Evolutionary conservation across 2,888 invertebrate genomes (phyloP), one percentile per base, ranked within the genome.

Genomic region (Megaustenia siamemsis): DNA sequence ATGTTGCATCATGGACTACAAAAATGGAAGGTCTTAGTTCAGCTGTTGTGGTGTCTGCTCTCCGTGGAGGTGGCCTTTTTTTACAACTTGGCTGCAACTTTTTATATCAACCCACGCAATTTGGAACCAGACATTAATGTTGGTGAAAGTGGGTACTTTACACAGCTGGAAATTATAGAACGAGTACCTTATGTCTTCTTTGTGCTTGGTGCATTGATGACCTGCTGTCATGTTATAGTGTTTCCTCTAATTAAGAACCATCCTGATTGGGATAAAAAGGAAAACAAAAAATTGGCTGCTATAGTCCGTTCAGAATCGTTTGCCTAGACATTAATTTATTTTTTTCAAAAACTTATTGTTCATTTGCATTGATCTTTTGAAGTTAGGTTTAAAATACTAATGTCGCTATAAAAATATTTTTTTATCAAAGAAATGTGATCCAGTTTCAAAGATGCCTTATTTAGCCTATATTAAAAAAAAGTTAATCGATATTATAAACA

Each of bases 11-110:
- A 21, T 76, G 76, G 76, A 12, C 32, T 15, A 40, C 45, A 49
- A 49, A 53, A 4, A 24, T 15, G 18, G 76, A 53, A 1, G 76
- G 53, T 21, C n/a, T 76, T 15, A 53, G 21, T 45, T 28, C 53
- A 1, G 40, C 76, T 49, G 32, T 45, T 35, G 76, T 53, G 24
- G 8, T 35, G 45, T n/a, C 28, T 35, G n/a, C 76, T 5, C 10
- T 76, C 4, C 53, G 76, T n/a, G 76, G 76, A 53, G 76, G 76
- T 12, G n/a, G n/a, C 8, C 28, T n/a, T 76, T 4, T 28, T 76
- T 28, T 21, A 53, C 10, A 76, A 76, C 32, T 21, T 32, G 35
- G 49, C 45, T 21, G 53, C 32, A n/a, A 76, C 76, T 6, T 32
- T 76, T 21, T 76, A 32, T 35, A 53, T 76, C 53, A 76, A 76